Evolutionary conservation across 2,113 vertebrate species (phyloP).

Genomic region (Microtus richardsoni): DNA sequence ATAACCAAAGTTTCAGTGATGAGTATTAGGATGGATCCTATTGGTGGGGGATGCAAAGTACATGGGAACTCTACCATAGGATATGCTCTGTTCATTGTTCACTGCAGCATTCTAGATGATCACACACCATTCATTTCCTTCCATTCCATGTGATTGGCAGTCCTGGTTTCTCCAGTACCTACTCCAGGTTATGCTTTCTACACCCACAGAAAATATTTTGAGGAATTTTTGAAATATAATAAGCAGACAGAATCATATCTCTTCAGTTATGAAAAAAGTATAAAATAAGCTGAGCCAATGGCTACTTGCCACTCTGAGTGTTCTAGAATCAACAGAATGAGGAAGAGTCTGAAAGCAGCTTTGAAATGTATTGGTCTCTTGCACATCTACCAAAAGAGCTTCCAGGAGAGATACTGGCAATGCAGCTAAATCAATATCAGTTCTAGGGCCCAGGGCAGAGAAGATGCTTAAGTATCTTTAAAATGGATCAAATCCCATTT

Average conservation of each 20-base stretch:
- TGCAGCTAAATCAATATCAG: not conserved
- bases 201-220: not conserved
- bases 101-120: not conserved
- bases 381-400: not conserved
- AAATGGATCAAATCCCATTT: constrained; percentile 31
- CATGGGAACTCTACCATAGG: not conserved
- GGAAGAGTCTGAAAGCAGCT: not conserved
- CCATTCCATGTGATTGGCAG: not conserved
- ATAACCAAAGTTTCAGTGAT: not conserved
- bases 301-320: not conserved
- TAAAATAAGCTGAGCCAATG: not conserved
- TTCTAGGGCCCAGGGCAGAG: not conserved
- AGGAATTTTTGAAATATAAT: not conserved
- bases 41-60: not conserved
- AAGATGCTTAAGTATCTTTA: not conserved
- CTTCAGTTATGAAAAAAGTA: not conserved
- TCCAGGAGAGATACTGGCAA: not conserved
- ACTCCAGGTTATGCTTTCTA: not conserved
- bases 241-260: not conserved
- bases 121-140: not conserved
- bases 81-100: not conserved
- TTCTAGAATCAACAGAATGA: not conserved
- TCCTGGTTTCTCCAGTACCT: not conserved
- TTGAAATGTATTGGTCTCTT: not conserved
- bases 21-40: not conserved